These are phyloP conservation scores for Otis tarda DNA, from an alignment of 2,113 vertebrate species.

Conservation along the genomic window DNA sequence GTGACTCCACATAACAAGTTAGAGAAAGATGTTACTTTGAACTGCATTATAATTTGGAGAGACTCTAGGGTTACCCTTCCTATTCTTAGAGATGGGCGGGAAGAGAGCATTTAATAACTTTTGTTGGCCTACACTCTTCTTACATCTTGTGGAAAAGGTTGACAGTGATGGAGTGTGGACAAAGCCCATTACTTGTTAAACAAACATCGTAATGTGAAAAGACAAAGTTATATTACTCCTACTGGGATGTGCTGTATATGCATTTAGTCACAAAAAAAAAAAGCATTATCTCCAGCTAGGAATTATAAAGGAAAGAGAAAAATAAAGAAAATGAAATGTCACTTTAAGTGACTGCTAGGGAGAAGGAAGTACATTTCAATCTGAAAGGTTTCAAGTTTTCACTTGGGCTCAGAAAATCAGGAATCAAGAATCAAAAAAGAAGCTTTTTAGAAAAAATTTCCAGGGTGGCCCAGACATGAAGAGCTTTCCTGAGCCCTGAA, in stretches of 20 bases:
- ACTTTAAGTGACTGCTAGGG: not conserved
- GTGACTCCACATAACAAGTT: not conserved
- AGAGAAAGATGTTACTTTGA: not conserved
- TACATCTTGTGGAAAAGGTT: not conserved
- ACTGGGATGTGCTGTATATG: not conserved
- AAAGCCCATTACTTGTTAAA: not conserved
- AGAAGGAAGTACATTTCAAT: not conserved
- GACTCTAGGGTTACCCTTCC: not conserved
- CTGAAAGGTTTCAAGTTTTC: not conserved
- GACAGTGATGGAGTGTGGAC: not conserved
- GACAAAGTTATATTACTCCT: not conserved
- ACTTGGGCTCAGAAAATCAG: not conserved
- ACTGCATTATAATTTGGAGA: not conserved
- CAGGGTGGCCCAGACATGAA: not conserved
- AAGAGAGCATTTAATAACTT: not conserved
- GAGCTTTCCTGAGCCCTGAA: not conserved
- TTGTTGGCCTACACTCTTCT: not conserved
- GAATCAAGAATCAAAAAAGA: not conserved
- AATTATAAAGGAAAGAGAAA: not conserved
- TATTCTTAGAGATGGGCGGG: not conserved
- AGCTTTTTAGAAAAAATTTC: not conserved
- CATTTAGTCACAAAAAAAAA: not conserved
- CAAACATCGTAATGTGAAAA: not conserved
- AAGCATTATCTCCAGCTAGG: not conserved
- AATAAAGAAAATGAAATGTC: not conserved